These are phyloP conservation scores for Drosophila kanapiae DNA, from an alignment of 1,140 invertebrate genomes.

Conservation along the genomic window DNA sequence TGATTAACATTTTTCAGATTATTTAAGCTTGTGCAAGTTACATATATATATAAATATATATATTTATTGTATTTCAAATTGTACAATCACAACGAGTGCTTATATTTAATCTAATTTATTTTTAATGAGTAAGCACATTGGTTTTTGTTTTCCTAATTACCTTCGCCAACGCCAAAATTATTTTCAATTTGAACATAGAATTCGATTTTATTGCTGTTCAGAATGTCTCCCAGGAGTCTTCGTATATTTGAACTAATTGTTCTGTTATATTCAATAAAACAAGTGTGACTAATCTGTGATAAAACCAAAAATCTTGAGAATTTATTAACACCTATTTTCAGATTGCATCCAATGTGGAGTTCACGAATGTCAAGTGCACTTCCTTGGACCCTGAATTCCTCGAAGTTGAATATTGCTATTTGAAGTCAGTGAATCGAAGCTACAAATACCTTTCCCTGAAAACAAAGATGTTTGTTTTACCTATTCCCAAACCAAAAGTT, in stretches of 20 bases:
- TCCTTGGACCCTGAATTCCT: conserved; percentile 10
- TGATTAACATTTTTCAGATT: no score
- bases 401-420: conserved; percentile 28
- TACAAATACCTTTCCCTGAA: conserved; percentile 33
- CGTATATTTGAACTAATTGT: neutral
- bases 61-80: no score
- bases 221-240: neutral
- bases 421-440: conserved; percentile 22
- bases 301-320: neutral
- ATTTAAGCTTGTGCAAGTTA: no score
- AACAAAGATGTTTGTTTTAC: neutral
- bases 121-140: neutral
- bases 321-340: neutral
- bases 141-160: no score
- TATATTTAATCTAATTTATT: neutral
- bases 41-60: no score
- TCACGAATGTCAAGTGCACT: conserved; percentile 36
- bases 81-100: no score
- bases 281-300: neutral
- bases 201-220: neutral
- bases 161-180: no score
- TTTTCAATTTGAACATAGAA: neutral
- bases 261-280: neutral
- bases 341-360: conserved; percentile 3
- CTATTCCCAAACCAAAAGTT: neutral